Base-by-base conservation (phyloP, 2,797 vertebrate species). In the Phylloscopus collybita region DNA sequence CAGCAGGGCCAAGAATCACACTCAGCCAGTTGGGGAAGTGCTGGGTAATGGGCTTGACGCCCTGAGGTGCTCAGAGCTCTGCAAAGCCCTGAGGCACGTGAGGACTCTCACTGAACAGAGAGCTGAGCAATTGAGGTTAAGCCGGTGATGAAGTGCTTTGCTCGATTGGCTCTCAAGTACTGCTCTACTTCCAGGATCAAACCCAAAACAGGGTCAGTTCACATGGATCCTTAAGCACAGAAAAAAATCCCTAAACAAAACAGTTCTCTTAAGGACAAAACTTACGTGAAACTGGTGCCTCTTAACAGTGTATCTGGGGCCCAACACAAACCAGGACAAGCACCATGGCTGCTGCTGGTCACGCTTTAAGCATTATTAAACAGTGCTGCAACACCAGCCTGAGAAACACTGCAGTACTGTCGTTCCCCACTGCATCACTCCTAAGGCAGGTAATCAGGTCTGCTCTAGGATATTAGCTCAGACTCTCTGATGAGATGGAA, bases 391-490 rank as follows among this genome's bases (percentile, higher is more conserved):
- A 17, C 34, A 87, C 69, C 25, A 91, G 54, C 44, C 34, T 72
- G 40, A 69, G 26, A 79, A 93, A 56, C 49, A 23, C 61, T 19
- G 40, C 16, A 15, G 36, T 23, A 27, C 25, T 4, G 0, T 30
- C 6, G 0, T 32, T 74, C 30, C 72, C 69, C 0, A 0, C 44
- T 60, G 59, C 66, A 56, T 54, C 3, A 1, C 16, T 92, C 73
- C 62, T 47, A 51, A 79, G 49, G 9, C n/a, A 81, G 51, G n/a
- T 49, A 51, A 72, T 34, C 1, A 0, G n/a, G n/a, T 53, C 59
- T 0, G 0, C 70, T 59, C 25, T 9, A 45, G 51, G 32, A 40
- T 75, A 25, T 38, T 38, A 66, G 34, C 59, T 84, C 62, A 75
- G 32, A 23, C 38, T 19, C 57, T 53, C 54, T 59, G 14, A 42